Evolutionary conservation across 2,888 invertebrate genomes (phyloP), one percentile per base, ranked within the genome.

Genomic region (Uloborus plumipes): DNA sequence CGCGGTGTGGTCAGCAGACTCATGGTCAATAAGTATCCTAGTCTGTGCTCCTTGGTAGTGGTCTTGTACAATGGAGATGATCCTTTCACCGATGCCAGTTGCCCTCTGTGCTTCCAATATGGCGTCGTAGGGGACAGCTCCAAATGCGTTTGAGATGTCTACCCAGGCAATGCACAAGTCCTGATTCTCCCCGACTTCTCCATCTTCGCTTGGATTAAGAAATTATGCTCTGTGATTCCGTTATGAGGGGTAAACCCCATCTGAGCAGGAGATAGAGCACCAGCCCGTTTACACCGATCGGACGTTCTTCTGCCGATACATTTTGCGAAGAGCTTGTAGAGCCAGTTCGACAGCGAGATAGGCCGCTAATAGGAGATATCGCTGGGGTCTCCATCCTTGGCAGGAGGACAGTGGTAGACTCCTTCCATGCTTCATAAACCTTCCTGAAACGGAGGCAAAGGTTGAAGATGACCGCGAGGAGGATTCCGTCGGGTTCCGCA

Each of bases 31-130:
- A 55, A 4, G 4, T n/a, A 55, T 1, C 20, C 9, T n/a, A 6
- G 55, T 55, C 13, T 6, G 1, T 7, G 53, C 53, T 2, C 11
- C 53, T 2, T 2, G 2, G 11, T 53, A 55, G 16, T 13, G 1
- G 16, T n/a, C 4, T n/a, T n/a, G n/a, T n/a, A n/a, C n/a, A n/a
- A 3, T 6, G 6, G 4, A 55, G 13, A 6, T 13, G n/a, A 6
- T 4, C 6, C 3, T 7, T 4, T 3, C 0, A 1, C n/a, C 7
- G 1, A n/a, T 6, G 1, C 55, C n/a, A n/a, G 9, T n/a, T 9
- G n/a, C 9, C 7, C n/a, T n/a, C n/a, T 2, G 16, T 2, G 55
- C 16, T 11, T 2, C 55, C n/a, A n/a, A 15, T 11, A 55, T 55
- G 55, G 55, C 55, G 15, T 11, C n/a, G 55, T 55, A n/a, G 16